These are phyloP conservation scores for Dugesia japonica DNA, from an alignment of 2,888 invertebrate genomes.

Conservation along the genomic window DNA sequence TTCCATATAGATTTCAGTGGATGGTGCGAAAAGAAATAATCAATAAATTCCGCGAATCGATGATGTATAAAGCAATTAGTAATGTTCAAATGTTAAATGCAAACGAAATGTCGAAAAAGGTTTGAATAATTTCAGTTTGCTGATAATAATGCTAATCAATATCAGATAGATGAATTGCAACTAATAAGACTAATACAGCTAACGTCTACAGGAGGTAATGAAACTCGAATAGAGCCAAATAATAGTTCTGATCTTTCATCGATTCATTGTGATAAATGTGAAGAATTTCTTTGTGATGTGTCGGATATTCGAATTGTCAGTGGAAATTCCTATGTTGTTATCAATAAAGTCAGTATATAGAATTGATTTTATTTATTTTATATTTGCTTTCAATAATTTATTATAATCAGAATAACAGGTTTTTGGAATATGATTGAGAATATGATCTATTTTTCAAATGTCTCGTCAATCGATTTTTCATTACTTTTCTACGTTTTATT, in stretches of 20 bases:
- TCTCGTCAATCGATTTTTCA: too few species aligned
- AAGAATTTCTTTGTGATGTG: conserved; percentile 39
- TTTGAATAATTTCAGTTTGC: neutral
- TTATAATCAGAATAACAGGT: too few species aligned
- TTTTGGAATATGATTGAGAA: too few species aligned
- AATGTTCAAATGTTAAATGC: neutral
- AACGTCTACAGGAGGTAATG: neutral
- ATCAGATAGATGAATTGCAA: neutral
- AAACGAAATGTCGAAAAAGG: neutral
- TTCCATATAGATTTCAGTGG: conserved; percentile 38
- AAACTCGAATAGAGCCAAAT: too few species aligned
- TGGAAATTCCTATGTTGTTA: conserved; percentile 39
- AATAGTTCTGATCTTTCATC: conserved; percentile 17
- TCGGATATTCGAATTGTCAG: conserved; percentile 39
- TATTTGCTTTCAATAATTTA: too few species aligned
- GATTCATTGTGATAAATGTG: conserved; percentile 40
- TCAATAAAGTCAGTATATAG: conserved; percentile 36
- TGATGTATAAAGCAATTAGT: conserved; percentile 39
- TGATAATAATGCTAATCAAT: neutral
- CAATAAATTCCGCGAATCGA: conserved; percentile 41
- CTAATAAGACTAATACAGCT: neutral
- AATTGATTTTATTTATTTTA: too few species aligned
- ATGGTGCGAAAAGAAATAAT: conserved; percentile 40
- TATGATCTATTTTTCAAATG: too few species aligned
- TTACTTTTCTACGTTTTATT: too few species aligned